A percentile compares a stretch with the other conserved stretches of the same genome.
Conservation (phyloP, 1,140 invertebrate genomes). For the Pissodes strobi region DNA sequence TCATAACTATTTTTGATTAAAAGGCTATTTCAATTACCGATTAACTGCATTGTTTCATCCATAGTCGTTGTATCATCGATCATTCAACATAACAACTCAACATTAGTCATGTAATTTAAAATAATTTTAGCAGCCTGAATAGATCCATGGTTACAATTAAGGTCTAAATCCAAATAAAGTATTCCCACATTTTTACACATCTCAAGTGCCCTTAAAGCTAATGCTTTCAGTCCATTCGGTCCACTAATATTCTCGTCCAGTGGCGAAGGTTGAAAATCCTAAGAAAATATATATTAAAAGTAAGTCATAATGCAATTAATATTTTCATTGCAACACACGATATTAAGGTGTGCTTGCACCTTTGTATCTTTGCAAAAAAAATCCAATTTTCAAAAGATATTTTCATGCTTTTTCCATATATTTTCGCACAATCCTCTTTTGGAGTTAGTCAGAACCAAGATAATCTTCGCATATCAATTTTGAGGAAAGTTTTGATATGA, state of each 20-base stretch:
- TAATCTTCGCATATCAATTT: too few relatives aligned
- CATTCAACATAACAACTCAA: constrained; percentile 7
- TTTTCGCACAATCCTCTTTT: too few relatives aligned
- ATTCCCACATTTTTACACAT: constrained; percentile 22
- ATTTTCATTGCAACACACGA: too few relatives aligned
- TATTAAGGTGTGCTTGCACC: too few relatives aligned
- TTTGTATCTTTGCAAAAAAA: too few relatives aligned
- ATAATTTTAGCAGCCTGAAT: constrained; percentile 8
- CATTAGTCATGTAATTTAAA: not conserved
- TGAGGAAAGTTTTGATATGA: too few relatives aligned
- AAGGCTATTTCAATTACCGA: not conserved
- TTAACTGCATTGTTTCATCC: not conserved
- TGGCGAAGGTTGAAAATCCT: not conserved
- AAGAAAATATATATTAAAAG: not conserved
- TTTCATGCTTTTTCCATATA: too few relatives aligned
- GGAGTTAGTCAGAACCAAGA: too few relatives aligned
- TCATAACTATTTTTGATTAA: too few relatives aligned
- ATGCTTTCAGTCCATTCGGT: not conserved
- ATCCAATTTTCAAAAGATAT: too few relatives aligned
- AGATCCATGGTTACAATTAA: not conserved
- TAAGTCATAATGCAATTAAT: not conserved
- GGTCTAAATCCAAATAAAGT: constrained; percentile 2
- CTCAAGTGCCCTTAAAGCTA: not conserved
- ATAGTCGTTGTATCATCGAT: not conserved
- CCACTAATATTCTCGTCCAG: not conserved